Evolutionary conservation across 2,797 vertebrate species (phyloP).

Genomic region (Pangasius djambal): DNA sequence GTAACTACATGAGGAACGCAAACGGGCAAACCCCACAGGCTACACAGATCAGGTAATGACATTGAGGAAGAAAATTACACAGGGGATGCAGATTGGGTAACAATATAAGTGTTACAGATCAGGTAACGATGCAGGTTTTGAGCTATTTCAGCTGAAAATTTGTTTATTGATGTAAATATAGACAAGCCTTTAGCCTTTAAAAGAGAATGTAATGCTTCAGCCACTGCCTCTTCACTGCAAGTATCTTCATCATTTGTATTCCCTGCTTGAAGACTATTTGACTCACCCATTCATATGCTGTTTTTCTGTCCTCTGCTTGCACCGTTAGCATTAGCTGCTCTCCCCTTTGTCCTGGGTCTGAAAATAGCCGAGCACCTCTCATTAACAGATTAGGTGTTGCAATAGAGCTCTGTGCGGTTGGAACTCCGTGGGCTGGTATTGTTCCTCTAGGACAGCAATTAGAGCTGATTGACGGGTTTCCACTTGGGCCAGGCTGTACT

Average conservation of each 20-base stretch:
- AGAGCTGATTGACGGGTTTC: conserved; percentile 92
- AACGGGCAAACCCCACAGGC: not conserved
- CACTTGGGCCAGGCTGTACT: conserved; percentile 70
- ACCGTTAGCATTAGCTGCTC: conserved; percentile 67
- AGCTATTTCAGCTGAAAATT: not conserved
- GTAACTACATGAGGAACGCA: not conserved
- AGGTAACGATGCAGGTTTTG: not conserved
- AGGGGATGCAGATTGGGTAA: no score
- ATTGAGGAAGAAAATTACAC: not conserved
- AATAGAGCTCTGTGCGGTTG: conserved; percentile 84
- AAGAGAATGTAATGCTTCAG: not conserved
- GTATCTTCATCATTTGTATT: conserved; percentile 7
- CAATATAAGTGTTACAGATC: not conserved
- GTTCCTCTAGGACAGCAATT: conserved; percentile 89
- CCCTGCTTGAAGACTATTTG: not conserved
- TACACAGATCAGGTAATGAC: not conserved
- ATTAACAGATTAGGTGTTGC: conserved; percentile 92
- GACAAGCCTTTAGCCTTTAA: not conserved
- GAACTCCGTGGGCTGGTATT: conserved; percentile 79
- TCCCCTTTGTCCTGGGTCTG: conserved; percentile 62
- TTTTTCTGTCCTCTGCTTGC: conserved; percentile 83
- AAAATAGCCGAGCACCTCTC: conserved; percentile 86
- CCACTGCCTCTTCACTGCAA: not conserved
- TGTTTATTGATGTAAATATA: no score
- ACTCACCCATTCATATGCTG: conserved; percentile 31